Conservation (phyloP, 2,113 vertebrate species). For the Candoia aspera region DNA sequence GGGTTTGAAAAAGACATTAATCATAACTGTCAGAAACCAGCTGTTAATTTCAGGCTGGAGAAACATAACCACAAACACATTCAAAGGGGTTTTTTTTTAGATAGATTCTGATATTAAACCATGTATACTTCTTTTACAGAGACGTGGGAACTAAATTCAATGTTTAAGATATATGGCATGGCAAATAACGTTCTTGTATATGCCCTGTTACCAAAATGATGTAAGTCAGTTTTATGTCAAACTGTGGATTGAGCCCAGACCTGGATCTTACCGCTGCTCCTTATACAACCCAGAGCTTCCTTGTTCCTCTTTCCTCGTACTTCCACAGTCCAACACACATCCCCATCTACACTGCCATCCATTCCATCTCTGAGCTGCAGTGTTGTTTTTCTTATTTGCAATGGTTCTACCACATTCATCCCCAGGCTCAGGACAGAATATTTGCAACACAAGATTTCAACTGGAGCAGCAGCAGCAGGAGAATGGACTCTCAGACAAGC, state of each 20-base stretch:
- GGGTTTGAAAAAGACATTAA: constrained; percentile 15
- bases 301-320: neutral
- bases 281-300: neutral
- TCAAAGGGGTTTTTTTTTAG: neutral
- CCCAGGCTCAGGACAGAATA: neutral
- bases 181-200: neutral
- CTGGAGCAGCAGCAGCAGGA: neutral
- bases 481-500: neutral
- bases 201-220: neutral
- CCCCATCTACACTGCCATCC: neutral
- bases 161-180: neutral
- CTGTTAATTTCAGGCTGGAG: constrained; percentile 28
- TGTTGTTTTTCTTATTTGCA: neutral
- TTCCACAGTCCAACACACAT: neutral
- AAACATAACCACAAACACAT: constrained; percentile 5
- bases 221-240: neutral
- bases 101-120: neutral
- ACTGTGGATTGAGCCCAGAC: neutral
- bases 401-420: neutral
- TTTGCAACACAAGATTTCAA: neutral
- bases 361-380: neutral
- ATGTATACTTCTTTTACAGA: neutral
- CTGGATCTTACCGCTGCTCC: neutral
- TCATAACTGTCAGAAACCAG: neutral
- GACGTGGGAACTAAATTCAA: neutral